Percentiles rank a stretch among this genome's conserved stretches.
These are phyloP conservation scores for Cydia strobilella DNA, from an alignment of 1,140 invertebrate genomes.

Conservation along the genomic window DNA sequence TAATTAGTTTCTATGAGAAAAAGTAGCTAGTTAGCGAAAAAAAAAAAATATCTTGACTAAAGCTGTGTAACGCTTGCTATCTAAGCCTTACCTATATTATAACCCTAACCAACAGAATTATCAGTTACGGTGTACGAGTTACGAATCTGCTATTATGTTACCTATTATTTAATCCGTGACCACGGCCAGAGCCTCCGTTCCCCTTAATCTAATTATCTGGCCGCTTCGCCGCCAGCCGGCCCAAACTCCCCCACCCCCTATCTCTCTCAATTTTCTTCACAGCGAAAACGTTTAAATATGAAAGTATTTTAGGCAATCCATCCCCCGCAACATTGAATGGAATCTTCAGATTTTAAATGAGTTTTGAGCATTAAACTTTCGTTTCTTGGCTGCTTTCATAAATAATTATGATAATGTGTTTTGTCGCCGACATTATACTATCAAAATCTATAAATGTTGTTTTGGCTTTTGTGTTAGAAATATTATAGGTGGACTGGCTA, in stretches of 20 bases:
- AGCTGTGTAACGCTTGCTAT: too few species aligned
- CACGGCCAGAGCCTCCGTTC: conserved; percentile 58
- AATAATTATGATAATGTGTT: conserved; percentile 16
- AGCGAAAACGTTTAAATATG: conserved; percentile 49
- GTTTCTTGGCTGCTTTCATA: conserved; percentile 12
- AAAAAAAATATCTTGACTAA: too few species aligned
- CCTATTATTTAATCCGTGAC: conserved; percentile 6
- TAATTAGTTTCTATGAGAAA: too few species aligned
- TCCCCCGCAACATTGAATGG: conserved; percentile 42
- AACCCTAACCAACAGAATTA: too few species aligned
- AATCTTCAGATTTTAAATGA: conserved; percentile 44
- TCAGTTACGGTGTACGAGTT: neutral
- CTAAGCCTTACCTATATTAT: too few species aligned
- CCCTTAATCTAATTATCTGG: conserved; percentile 75
- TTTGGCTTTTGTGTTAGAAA: neutral
- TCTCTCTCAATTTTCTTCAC: conserved; percentile 48
- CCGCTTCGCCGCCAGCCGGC: conserved; percentile 62
- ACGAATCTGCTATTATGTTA: neutral
- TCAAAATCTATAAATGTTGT: neutral
- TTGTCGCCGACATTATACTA: conserved; percentile 1
- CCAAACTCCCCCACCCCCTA: conserved; percentile 53
- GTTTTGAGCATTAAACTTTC: conserved; percentile 38
- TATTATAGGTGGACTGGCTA: too few species aligned
- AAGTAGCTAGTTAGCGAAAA: too few species aligned
- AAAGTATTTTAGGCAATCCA: conserved; percentile 55